Evolutionary conservation across 2,113 vertebrate genomes (phyloP).

Genomic region (Pavo muticus): DNA sequence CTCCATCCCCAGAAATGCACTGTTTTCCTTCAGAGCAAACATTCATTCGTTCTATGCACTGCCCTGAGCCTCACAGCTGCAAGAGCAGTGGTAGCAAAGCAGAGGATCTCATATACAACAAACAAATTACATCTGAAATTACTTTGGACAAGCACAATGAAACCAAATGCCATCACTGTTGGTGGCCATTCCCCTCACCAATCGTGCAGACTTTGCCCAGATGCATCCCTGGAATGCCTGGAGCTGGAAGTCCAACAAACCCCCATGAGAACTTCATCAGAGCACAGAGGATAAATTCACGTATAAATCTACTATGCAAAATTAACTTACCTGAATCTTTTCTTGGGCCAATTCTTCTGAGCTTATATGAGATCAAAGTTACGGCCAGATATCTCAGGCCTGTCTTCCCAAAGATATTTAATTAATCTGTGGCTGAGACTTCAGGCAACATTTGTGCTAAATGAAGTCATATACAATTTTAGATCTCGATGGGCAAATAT

Average conservation of each 20-base stretch:
- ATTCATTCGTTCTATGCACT: background rate
- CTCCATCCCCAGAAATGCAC: background rate
- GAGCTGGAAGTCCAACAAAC: background rate
- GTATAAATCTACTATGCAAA: background rate
- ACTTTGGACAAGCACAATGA: background rate
- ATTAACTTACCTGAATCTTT: background rate
- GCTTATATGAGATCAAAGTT: background rate
- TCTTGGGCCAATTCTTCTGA: background rate
- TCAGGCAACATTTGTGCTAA: background rate
- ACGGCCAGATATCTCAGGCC: background rate
- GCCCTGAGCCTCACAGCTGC: background rate
- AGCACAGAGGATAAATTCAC: background rate
- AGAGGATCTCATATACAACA: background rate
- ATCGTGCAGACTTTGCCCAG: background rate
- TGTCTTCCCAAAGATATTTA: background rate
- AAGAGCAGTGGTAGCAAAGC: background rate
- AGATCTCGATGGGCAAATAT: background rate
- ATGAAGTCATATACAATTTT: background rate
- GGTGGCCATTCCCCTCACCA: background rate
- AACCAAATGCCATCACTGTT: background rate
- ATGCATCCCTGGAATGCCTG: background rate
- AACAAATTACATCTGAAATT: background rate
- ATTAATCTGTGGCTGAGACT: background rate
- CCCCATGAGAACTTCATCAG: background rate
- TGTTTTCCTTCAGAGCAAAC: background rate